Base-by-base conservation (phyloP, 2,888 invertebrate species). In the Cabera pusaria region DNA sequence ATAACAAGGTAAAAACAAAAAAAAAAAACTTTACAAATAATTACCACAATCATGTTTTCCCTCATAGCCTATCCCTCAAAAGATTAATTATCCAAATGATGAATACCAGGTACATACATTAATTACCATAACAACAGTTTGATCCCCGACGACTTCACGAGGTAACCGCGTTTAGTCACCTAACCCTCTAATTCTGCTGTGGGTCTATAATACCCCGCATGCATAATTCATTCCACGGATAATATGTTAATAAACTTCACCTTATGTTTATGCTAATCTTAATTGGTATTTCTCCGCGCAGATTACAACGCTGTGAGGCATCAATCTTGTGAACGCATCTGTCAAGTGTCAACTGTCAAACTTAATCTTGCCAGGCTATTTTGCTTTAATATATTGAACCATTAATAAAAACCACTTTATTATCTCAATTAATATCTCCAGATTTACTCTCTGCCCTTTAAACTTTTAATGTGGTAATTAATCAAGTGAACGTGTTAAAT, bases 181-280 rank as follows among this genome's bases (percentile, higher is more conserved):
- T 31, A 72, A 75, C 78, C 79, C 79, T 67, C 71, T 75, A 76
- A 77, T 78, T 70, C 42, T 14, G 32, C 9, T 25, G 6, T 47
- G 53, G 65, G 64, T 59, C 61, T 63, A 66, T 73, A 67, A 71
- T 68, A 66, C 65, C 63, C 48, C 55, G 51, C 56, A 82, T 85
- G 70, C 73, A 85, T 85, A 73, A 86, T 86, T 80, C 80, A 85
- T 78, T 36, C 53, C 50, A 42, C 56, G 65, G 72, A 74, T 75
- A 76, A 76, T 85, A 86, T 84, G 85, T 77, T 80, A 84, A 85
- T 84, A 75, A 60, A 72, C 70, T 67, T 57, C 67, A 77, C 81
- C 78, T 85, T 81, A 82, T 83, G 83, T 81, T 85, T 86, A 86
- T 86, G 84, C 65, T 84, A 86, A 87, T 85, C 70, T 64, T 86